Base-by-base conservation (phyloP, 2,113 vertebrate genomes). In the Pelusios castaneus region DNA sequence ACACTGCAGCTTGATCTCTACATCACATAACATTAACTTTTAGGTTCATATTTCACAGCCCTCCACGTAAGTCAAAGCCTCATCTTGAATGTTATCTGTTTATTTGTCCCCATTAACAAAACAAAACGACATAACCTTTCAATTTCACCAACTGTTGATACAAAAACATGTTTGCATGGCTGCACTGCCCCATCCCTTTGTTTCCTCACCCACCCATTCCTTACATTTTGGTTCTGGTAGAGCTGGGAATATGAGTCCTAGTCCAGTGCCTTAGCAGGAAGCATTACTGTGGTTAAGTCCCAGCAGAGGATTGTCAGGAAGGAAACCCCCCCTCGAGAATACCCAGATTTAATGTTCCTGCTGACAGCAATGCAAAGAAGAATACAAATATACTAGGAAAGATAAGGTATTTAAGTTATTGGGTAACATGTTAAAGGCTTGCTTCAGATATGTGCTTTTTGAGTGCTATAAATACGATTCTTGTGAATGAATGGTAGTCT, bases 301-400 rank as follows among this genome's bases (percentile, higher is more conserved):
- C 93, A 80, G 1, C 43, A 85, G 84, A 80, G 84, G 81, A 54
- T 55, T 96, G 95, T 87, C 93, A 95, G 97, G 95, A 97, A 96
- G 95, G 95, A 96, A 97, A 94, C 73, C 96, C 88, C 94, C 97
- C 92, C 93, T 91, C 0, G 54, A 93, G 93, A 96, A 84, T 13
- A 90, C 94, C 92, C 92, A 80, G 79, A 54, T 85, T 21, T 56
- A 95, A 82, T 47, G 88, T 76, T 82, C 92, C 91, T 92, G 91
- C 89, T 38, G 93, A 95, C 88, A 93, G 88, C 92, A 91, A 90
- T n/a, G 88, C 95, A 94, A 83, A 94, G 84, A 83, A 95, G 93
- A 95, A 91, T n/a, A 95, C 88, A 85, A 84, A 81, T 17, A 63
- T 77, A 83, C 21, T 13, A 56, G 92, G 91, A 95, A 63, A 73